phyloP scores from a whole-genome alignment of 2,113 vertebrate genomes.

The Phyllostomus hastatus region DNA sequence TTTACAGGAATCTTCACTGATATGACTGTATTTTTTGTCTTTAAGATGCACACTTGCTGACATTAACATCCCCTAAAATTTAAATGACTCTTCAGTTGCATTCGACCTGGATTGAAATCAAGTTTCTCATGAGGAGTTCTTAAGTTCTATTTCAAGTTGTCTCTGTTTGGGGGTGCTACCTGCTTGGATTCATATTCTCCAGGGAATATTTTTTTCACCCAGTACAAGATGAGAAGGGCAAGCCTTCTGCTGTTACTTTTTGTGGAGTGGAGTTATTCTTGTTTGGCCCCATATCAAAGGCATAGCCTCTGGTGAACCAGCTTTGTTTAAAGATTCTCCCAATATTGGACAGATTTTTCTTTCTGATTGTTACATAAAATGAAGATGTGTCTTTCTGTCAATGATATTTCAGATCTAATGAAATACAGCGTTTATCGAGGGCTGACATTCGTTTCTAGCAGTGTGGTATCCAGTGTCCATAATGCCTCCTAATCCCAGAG shows the following conservation, averaged over 20 bases:
- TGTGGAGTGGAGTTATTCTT: neutral
- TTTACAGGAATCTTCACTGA: neutral
- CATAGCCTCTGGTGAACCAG: neutral
- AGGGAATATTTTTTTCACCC: neutral
- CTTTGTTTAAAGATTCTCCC: neutral
- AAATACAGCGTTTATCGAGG: neutral
- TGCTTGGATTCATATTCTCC: neutral
- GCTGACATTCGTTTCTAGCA: neutral
- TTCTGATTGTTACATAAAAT: neutral
- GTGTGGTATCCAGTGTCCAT: neutral
- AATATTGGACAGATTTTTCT: neutral
- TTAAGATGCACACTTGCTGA: neutral
- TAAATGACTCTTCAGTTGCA: neutral
- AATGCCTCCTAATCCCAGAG: neutral
- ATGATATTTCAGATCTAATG: neutral
- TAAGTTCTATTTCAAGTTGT: neutral
- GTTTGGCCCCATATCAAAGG: neutral
- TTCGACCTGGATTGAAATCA: neutral
- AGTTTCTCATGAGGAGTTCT: neutral
- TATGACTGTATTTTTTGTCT: neutral
- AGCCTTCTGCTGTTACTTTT: neutral
- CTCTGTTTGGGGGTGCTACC: neutral
- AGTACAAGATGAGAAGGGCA: neutral
- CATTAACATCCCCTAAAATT: conserved; percentile 1
- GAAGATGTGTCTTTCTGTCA: neutral